phyloP scores from a whole-genome alignment of 2,113 vertebrate genomes.

The Ceyx margarethae region DNA sequence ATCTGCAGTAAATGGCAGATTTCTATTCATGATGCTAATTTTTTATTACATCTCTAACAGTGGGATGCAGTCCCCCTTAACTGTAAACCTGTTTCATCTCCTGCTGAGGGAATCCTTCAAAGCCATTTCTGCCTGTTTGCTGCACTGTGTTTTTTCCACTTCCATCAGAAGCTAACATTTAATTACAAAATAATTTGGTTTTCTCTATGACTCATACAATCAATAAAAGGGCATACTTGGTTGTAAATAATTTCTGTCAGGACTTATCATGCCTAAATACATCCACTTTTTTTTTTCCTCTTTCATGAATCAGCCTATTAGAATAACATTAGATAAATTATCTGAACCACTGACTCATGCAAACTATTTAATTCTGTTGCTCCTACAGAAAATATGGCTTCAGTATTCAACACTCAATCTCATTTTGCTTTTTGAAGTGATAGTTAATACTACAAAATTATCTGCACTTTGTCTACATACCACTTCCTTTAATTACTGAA shows the following conservation, averaged over 20 bases:
- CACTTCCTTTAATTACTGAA: neutral
- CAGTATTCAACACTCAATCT: neutral
- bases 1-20: neutral
- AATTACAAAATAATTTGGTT: conserved; percentile 18
- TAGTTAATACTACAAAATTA: neutral
- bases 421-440: neutral
- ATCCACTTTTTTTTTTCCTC: neutral
- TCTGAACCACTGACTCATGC: conserved; percentile 38
- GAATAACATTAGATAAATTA: conserved; percentile 28
- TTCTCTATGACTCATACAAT: conserved; percentile 32
- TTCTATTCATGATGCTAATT: neutral
- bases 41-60: neutral
- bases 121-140: neutral
- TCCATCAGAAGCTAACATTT: neutral
- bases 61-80: neutral
- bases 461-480: neutral
- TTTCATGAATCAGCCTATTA: conserved; percentile 35
- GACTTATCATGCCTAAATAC: neutral
- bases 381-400: neutral
- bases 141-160: neutral
- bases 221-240: conserved; percentile 8
- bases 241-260: conserved; percentile 21
- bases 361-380: conserved; percentile 5
- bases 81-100: neutral
- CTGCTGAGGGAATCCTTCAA: neutral